Percentiles rank a stretch among this genome's conserved stretches.
These are phyloP conservation scores for Homarus americanus DNA, from an alignment of 1,140 invertebrate genomes.

Conservation along the genomic window DNA sequence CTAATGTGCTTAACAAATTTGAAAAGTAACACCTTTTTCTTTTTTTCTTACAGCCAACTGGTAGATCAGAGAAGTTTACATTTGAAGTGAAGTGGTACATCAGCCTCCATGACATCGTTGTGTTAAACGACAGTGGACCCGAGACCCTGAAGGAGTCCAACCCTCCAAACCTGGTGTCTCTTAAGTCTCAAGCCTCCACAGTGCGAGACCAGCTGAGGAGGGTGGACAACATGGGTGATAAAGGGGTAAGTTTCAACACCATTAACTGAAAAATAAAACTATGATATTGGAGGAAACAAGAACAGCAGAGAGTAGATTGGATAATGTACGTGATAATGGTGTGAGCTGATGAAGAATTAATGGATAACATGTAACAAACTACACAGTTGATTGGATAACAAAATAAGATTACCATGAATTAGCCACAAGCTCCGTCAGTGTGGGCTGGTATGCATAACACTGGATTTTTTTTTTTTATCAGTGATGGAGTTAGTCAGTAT, in stretches of 20 bases:
- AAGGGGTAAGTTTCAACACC: slow-evolving; percentile 45
- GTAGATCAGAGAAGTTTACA: slow-evolving; percentile 89
- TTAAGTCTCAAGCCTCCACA: slow-evolving; percentile 91
- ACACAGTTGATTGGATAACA: no score
- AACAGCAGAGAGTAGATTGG: no score
- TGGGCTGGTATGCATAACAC: no score
- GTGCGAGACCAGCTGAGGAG: slow-evolving; percentile 90
- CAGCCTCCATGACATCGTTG: slow-evolving; percentile 84
- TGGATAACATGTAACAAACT: no score
- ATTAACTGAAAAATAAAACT: no score
- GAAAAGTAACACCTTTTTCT: not conserved
- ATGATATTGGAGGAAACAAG: no score
- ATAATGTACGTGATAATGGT: no score
- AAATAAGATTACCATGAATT: no score
- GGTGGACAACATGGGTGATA: slow-evolving; percentile 78
- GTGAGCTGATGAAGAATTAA: no score
- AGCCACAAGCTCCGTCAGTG: no score
- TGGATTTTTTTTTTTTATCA: no score
- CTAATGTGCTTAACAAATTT: not conserved
- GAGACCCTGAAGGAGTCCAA: slow-evolving; percentile 83
- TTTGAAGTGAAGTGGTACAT: slow-evolving; percentile 96
- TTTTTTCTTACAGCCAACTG: slow-evolving; percentile 82
- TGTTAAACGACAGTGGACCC: slow-evolving; percentile 66
- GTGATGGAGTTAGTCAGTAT: no score
- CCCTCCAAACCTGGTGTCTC: slow-evolving; percentile 88